Evolutionary conservation across 2,888 invertebrate genomes (phyloP).

Genomic region (Brenthis daphne): DNA sequence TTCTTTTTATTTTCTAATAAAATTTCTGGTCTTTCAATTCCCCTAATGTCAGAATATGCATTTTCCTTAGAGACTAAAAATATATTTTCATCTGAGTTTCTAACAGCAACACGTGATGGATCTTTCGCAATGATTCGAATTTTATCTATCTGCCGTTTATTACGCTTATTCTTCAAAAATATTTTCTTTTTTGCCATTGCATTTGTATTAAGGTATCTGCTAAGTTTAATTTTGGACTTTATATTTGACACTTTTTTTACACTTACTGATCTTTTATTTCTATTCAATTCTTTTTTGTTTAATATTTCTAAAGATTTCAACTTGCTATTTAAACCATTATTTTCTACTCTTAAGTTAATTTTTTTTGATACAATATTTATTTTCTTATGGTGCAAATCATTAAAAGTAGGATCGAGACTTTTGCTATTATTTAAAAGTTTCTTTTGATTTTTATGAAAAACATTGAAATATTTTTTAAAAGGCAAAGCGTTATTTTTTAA

Average conservation of each 20-base stretch:
- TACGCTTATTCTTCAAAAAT: slow-evolving; percentile 58
- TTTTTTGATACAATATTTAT: slow-evolving; percentile 7
- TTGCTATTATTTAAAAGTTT: slow-evolving; percentile 1
- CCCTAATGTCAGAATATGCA: slow-evolving; percentile 56
- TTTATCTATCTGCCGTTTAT: slow-evolving; percentile 63
- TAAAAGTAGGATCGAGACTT: background rate
- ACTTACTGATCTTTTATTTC: slow-evolving; percentile 55
- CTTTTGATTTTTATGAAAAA: background rate
- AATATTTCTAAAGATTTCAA: slow-evolving; percentile 42
- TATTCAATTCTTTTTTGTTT: slow-evolving; percentile 46
- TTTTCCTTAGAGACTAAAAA: slow-evolving; percentile 62
- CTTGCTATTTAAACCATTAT: background rate
- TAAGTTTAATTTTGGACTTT: slow-evolving; percentile 56
- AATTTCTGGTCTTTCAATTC: slow-evolving; percentile 47
- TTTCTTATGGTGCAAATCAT: slow-evolving; percentile 6
- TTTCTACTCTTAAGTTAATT: slow-evolving; percentile 5
- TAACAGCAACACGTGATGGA: slow-evolving; percentile 43
- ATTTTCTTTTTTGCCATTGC: slow-evolving; percentile 51
- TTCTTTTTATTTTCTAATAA: slow-evolving; percentile 40
- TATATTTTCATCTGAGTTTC: slow-evolving; percentile 57
- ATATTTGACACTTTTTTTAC: slow-evolving; percentile 55
- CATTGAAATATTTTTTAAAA: slow-evolving; percentile 14
- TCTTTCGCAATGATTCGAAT: slow-evolving; percentile 63
- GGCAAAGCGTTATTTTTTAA: slow-evolving; percentile 9
- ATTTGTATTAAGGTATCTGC: slow-evolving; percentile 58